phyloP scores from a whole-genome alignment of 2,113 vertebrate genomes.

The Apaloderma vittatum region DNA sequence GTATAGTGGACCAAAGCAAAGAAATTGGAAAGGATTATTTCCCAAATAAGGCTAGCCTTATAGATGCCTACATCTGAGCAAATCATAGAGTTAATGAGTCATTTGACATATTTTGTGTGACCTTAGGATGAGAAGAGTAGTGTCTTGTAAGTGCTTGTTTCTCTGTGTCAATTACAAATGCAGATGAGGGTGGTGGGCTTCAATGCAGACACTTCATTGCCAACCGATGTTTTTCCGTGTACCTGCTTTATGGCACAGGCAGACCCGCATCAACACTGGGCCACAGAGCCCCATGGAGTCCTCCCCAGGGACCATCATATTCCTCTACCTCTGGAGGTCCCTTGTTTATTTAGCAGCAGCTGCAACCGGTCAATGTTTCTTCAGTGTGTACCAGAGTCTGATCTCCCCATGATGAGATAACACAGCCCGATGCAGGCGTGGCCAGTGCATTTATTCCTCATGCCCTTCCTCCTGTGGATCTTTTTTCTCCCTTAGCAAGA shows the following conservation, averaged over 20 bases:
- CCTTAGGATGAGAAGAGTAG: neutral
- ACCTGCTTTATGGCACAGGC: neutral
- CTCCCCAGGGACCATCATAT: fast-evolving
- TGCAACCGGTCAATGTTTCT: neutral
- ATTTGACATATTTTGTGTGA: neutral
- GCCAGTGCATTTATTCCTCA: neutral
- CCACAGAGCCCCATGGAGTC: too few relatives aligned
- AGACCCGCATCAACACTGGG: neutral
- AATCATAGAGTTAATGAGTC: neutral
- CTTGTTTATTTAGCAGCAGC: neutral
- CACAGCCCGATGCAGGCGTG: neutral
- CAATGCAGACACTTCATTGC: fast-evolving
- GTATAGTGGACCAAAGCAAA: neutral
- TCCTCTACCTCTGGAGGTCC: neutral
- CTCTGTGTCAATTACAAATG: neutral
- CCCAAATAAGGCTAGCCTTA: neutral
- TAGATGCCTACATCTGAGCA: neutral
- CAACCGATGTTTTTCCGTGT: fast-evolving
- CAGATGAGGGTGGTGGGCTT: neutral
- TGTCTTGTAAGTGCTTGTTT: neutral
- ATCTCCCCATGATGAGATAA: neutral
- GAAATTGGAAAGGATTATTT: neutral
- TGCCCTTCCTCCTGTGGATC: neutral
- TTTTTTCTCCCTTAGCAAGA: neutral
- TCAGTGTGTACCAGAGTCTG: neutral